phyloP scores from a whole-genome alignment of 2,888 invertebrate species.

The Eugnorisma glareosa region DNA sequence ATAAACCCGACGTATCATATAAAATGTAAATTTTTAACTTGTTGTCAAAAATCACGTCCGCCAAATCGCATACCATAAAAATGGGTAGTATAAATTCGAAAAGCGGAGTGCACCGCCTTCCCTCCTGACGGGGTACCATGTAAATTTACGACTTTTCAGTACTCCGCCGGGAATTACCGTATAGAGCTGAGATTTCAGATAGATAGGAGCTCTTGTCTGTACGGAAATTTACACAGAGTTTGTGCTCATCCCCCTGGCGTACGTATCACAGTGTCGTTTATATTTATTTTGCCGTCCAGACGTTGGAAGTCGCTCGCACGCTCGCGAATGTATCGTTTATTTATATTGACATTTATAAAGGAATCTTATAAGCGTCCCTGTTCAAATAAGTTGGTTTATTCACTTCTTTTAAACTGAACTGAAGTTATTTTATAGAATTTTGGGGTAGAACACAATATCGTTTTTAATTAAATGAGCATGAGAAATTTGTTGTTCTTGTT shows the following conservation, averaged over 20 bases:
- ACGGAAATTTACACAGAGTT: slow-evolving; percentile 77
- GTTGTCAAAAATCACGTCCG: slow-evolving; percentile 86
- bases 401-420: slow-evolving; percentile 20
- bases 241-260: slow-evolving; percentile 66
- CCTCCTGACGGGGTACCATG: slow-evolving; percentile 81
- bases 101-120: slow-evolving; percentile 79
- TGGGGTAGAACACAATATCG: not conserved
- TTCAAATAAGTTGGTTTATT: slow-evolving; percentile 48
- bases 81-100: slow-evolving; percentile 83
- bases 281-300: slow-evolving; percentile 54
- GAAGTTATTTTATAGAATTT: slow-evolving; percentile 9
- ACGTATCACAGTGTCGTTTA: slow-evolving; percentile 55
- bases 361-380: slow-evolving; percentile 28
- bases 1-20: slow-evolving; percentile 79
- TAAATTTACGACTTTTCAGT: slow-evolving; percentile 88
- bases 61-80: slow-evolving; percentile 83
- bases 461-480: slow-evolving; percentile 5
- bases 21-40: slow-evolving; percentile 85
- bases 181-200: slow-evolving; percentile 82
- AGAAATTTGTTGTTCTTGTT: not conserved
- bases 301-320: slow-evolving; percentile 31
- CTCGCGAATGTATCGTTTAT: slow-evolving; percentile 39
- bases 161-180: slow-evolving; percentile 86
- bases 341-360: slow-evolving; percentile 42
- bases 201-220: slow-evolving; percentile 74